A percentile compares a stretch with the other conserved stretches of the same genome.
Evolutionary conservation across 2,113 vertebrate genomes (phyloP).

Genomic region (Hemicordylus capensis): DNA sequence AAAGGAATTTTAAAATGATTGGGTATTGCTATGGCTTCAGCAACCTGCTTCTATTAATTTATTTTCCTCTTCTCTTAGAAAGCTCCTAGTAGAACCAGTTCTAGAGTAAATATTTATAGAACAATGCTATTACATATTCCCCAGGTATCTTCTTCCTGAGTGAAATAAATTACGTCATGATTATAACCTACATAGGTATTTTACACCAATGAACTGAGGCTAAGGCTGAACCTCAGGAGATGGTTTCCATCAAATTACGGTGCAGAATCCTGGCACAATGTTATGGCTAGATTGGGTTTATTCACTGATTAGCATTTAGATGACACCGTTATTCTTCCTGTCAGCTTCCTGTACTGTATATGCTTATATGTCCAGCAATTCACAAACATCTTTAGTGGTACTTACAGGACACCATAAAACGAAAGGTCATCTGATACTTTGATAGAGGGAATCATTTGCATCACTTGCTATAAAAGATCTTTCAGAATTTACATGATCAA

Average conservation of each 20-base stretch:
- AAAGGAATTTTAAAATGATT: not conserved
- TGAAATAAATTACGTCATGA: not conserved
- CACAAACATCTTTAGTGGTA: not conserved
- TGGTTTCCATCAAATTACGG: not conserved
- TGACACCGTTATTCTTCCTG: slow-evolving; percentile 18
- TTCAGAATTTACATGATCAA: slow-evolving; percentile 2
- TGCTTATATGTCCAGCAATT: not conserved
- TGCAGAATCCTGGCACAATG: not conserved
- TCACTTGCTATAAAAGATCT: not conserved
- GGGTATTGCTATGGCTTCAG: not conserved
- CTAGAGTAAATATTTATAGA: not conserved
- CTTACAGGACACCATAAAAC: not conserved
- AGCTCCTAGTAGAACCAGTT: not conserved
- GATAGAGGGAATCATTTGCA: not conserved
- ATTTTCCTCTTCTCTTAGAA: not conserved
- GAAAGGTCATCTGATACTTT: not conserved
- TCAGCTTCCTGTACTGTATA: not conserved
- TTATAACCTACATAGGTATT: slow-evolving; percentile 7
- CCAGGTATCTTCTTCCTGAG: not conserved
- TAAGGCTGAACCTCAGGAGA: not conserved
- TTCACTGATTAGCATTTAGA: slow-evolving; percentile 24
- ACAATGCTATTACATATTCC: not conserved
- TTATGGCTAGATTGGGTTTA: slow-evolving; percentile 19
- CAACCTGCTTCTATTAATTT: not conserved
- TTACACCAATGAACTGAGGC: not conserved